Evolutionary conservation across 2,113 vertebrate genomes (phyloP).

Genomic region (Parus major): DNA sequence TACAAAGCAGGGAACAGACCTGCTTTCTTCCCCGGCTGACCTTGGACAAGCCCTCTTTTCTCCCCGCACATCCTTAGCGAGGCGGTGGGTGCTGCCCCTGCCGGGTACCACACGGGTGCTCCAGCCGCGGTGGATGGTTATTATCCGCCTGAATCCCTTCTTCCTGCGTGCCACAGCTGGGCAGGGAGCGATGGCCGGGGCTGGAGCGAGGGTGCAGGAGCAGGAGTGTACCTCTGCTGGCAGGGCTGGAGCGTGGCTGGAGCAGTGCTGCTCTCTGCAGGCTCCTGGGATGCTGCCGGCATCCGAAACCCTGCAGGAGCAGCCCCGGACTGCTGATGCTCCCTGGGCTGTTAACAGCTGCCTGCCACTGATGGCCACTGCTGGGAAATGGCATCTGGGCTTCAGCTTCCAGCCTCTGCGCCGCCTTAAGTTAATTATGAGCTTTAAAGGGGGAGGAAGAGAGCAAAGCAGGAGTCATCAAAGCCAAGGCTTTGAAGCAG

Average conservation of each 20-base stretch:
- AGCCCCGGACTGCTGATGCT: neutral
- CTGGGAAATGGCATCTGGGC: constrained; percentile 29
- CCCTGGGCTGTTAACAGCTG: neutral
- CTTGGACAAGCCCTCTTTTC: neutral
- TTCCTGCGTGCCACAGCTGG: neutral
- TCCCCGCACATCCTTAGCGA: neutral
- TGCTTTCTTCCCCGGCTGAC: neutral
- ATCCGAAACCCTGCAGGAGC: neutral
- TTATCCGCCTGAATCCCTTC: neutral
- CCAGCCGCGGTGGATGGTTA: neutral
- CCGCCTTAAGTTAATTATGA: constrained; percentile 32
- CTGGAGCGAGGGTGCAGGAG: neutral
- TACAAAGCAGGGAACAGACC: neutral
- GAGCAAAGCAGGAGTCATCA: neutral
- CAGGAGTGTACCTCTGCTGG: neutral
- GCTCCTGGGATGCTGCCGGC: rapidly evolving
- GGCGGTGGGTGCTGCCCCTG: neutral
- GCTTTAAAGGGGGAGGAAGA: neutral
- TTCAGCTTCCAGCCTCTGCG: neutral
- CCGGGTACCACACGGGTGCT: neutral
- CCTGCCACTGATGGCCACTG: neutral
- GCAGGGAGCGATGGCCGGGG: neutral
- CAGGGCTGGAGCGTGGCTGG: neutral
- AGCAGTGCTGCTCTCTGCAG: constrained; percentile 54
- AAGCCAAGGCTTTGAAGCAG: neutral